A percentile compares a stretch with the other conserved stretches of the same genome.
Conservation (phyloP, 2,888 invertebrate genomes). For the Gonocerus acuteangulatus region DNA sequence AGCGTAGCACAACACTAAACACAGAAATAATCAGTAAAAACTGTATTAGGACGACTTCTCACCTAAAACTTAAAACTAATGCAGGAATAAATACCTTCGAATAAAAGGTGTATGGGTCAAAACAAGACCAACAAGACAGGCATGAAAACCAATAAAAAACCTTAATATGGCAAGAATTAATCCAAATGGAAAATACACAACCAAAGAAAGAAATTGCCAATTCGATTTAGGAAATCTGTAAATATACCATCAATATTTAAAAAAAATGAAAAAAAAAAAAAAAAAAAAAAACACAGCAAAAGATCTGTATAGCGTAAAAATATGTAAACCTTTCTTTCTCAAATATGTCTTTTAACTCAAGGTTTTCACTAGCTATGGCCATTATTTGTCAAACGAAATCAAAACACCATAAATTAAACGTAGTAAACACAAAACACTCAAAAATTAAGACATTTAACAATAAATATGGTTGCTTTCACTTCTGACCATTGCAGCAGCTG, state of each 20-base stretch:
- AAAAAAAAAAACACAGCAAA: background rate
- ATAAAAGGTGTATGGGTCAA: slow-evolving; percentile 33
- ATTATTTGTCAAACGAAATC: background rate
- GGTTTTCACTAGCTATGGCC: slow-evolving; percentile 27
- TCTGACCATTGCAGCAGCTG: slow-evolving; percentile 17
- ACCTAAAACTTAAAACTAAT: too few relatives aligned
- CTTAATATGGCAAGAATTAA: slow-evolving; percentile 32
- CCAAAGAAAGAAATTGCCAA: slow-evolving; percentile 33
- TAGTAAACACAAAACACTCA: background rate
- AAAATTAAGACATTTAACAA: background rate
- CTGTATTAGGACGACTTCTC: too few relatives aligned
- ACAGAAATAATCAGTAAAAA: background rate
- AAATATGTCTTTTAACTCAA: slow-evolving; percentile 34
- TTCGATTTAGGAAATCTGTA: slow-evolving; percentile 35
- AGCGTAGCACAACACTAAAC: slow-evolving; percentile 36
- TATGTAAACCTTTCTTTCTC: slow-evolving; percentile 35
- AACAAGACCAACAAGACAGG: slow-evolving; percentile 31
- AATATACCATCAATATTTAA: too few relatives aligned
- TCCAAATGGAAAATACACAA: slow-evolving; percentile 36
- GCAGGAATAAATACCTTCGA: slow-evolving; percentile 21
- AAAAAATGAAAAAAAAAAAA: slow-evolving; percentile 6
- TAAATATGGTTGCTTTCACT: slow-evolving; percentile 18
- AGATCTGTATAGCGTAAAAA: slow-evolving; percentile 4
- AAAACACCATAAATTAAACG: too few relatives aligned
- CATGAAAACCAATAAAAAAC: slow-evolving; percentile 35